phyloP scores from a whole-genome alignment of 2,113 vertebrate genomes.

The Notothenia coriiceps region DNA sequence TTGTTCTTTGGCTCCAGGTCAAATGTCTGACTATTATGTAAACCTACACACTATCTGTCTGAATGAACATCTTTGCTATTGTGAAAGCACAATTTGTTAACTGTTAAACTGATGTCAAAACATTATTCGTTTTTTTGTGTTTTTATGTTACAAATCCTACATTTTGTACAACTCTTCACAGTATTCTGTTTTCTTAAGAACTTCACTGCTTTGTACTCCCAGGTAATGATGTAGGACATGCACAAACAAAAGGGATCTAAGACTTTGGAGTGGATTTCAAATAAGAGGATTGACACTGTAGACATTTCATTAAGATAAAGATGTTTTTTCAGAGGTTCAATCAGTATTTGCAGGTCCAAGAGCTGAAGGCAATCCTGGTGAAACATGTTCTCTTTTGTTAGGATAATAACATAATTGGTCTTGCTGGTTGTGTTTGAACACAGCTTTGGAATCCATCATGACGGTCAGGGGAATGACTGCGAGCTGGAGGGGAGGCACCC shows the following conservation, averaged over 20 bases:
- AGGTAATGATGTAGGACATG: neutral
- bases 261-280: neutral
- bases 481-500: constrained; percentile 88
- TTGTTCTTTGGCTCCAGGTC: no score
- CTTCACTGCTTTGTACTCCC: neutral
- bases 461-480: constrained; percentile 97
- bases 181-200: neutral
- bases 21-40: no score
- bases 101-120: no score
- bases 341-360: neutral
- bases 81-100: no score
- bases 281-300: neutral
- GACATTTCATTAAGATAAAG: neutral
- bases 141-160: neutral
- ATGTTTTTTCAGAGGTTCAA: neutral
- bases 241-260: neutral
- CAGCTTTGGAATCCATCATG: constrained; percentile 97
- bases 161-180: neutral
- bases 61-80: no score
- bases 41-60: no score
- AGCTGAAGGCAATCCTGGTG: neutral
- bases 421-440: constrained; percentile 33
- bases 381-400: neutral
- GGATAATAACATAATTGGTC: neutral
- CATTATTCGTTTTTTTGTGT: no score